Percentiles rank a stretch among this genome's conserved stretches.
Evolutionary conservation across 2,113 vertebrate species (phyloP).

Genomic region (Bufo gargarizans): DNA sequence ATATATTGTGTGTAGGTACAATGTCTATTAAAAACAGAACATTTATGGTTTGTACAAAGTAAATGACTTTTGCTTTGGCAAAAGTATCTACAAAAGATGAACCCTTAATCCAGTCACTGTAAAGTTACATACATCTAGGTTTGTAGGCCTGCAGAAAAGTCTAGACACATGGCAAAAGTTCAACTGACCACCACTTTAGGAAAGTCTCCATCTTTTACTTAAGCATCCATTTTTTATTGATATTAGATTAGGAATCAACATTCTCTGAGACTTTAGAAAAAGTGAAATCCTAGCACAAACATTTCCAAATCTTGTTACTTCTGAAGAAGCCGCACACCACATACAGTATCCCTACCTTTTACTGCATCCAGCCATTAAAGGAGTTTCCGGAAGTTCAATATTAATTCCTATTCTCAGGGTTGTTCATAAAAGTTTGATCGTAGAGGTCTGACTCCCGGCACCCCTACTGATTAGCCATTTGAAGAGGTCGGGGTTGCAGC

Average conservation of each 20-base stretch:
- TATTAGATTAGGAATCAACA: no score
- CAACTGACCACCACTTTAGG: no score
- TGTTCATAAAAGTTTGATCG: no score
- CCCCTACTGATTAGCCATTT: no score
- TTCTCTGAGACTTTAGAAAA: background rate
- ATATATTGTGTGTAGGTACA: background rate
- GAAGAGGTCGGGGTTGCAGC: no score
- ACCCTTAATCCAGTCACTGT: background rate
- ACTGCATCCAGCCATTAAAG: background rate
- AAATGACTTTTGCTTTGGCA: background rate
- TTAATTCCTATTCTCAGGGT: no score
- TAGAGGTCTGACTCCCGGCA: no score
- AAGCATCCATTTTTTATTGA: no score
- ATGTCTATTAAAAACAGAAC: background rate
- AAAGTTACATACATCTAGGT: background rate
- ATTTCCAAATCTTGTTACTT: background rate
- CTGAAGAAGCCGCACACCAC: background rate
- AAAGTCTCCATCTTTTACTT: no score
- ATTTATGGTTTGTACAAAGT: background rate
- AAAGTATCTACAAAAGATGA: background rate
- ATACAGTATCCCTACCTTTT: background rate
- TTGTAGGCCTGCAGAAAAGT: background rate
- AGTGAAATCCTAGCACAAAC: background rate
- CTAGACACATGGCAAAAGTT: background rate
- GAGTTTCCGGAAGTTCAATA: no score